These are phyloP conservation scores for Euura lappo DNA, from an alignment of 1,140 invertebrate genomes.

Conservation along the genomic window DNA sequence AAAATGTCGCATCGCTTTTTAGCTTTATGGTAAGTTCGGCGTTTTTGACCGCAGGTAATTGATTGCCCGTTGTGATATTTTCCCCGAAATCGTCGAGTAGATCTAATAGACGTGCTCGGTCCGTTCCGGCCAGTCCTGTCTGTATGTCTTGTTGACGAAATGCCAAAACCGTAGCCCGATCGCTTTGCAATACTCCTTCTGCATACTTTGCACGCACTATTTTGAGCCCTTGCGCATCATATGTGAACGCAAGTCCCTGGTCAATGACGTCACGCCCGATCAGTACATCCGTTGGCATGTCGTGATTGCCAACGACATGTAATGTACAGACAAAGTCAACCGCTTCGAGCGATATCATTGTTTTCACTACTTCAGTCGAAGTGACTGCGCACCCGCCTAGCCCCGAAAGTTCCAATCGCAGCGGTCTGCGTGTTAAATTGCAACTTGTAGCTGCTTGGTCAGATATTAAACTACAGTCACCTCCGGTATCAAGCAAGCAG, in stretches of 20 bases:
- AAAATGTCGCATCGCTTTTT: conserved; percentile 39
- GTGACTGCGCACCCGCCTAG: not conserved
- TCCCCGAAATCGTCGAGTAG: not conserved
- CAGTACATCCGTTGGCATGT: not conserved
- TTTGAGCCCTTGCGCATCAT: not conserved
- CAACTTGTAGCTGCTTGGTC: not conserved
- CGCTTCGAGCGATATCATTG: not conserved
- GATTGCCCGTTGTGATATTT: not conserved
- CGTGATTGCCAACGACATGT: not conserved
- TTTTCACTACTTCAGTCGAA: not conserved
- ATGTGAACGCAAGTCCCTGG: not conserved
- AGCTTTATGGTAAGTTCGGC: conserved; percentile 24
- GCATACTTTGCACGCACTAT: not conserved
- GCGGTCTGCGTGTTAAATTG: not conserved
- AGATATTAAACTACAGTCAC: conserved; percentile 1
- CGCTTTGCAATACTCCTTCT: not conserved
- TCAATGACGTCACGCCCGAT: not conserved
- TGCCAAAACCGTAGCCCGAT: not conserved
- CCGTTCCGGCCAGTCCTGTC: not conserved
- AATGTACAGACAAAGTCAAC: not conserved
- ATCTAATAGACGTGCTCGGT: not conserved
- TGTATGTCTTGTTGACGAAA: not conserved
- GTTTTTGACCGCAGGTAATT: not conserved
- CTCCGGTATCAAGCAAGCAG: conserved; percentile 2
- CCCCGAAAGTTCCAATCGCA: not conserved